Evolutionary conservation across 2,888 invertebrate genomes (phyloP).

Genomic region (Tinea pellionella): DNA sequence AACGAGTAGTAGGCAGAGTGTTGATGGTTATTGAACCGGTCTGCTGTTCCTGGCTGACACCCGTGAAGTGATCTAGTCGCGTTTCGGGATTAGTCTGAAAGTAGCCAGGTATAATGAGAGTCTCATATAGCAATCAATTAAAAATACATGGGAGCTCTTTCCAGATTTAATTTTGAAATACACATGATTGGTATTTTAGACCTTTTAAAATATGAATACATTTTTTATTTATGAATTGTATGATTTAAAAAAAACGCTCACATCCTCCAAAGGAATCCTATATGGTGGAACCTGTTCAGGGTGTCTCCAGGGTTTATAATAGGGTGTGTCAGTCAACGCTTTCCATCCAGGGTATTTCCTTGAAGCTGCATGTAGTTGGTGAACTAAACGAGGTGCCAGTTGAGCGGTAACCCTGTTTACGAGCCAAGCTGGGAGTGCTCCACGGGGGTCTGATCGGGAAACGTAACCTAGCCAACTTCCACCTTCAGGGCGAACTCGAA

Average conservation of each 20-base stretch:
- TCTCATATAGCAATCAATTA: too few species aligned
- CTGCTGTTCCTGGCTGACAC: too few species aligned
- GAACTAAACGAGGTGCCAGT: conserved; percentile 87
- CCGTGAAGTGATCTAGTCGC: too few species aligned
- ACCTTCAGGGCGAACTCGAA: conserved; percentile 65
- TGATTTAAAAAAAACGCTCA: conserved; percentile 46
- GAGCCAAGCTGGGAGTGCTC: conserved; percentile 88
- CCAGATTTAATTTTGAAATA: too few species aligned
- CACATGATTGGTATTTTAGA: too few species aligned
- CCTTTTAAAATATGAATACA: too few species aligned
- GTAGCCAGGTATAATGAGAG: too few species aligned
- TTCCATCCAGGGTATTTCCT: conserved; percentile 88
- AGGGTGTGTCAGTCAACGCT: conserved; percentile 74
- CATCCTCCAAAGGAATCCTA: conserved; percentile 77
- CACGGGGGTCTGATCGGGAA: conserved; percentile 90
- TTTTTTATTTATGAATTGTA: background rate
- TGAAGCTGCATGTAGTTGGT: conserved; percentile 84
- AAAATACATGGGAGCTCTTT: too few species aligned
- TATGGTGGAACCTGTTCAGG: conserved; percentile 85
- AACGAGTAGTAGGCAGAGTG: too few species aligned
- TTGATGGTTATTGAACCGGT: too few species aligned
- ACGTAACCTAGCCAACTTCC: conserved; percentile 89
- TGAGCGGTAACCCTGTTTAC: conserved; percentile 89
- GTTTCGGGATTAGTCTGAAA: too few species aligned
- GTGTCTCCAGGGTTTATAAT: conserved; percentile 87